Evolutionary conservation across 2,797 vertebrate genomes (phyloP).

Genomic region (Gymnopithys bicolor): DNA sequence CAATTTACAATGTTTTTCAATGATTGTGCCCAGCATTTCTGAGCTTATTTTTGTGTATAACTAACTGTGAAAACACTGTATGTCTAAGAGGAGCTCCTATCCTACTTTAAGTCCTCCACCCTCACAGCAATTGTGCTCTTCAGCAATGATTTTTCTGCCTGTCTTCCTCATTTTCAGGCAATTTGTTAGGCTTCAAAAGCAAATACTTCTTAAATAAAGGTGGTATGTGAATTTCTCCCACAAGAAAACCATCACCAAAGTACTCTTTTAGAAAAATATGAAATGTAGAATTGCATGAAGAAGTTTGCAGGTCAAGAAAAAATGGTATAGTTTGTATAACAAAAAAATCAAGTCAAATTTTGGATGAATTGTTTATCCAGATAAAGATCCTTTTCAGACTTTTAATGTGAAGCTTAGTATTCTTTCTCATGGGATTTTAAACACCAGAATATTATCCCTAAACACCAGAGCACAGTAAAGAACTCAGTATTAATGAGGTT

Average conservation of each 20-base stretch:
- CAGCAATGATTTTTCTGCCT: background rate
- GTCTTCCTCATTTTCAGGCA: background rate
- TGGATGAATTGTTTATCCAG: background rate
- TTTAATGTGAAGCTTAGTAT: background rate
- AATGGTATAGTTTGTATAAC: background rate
- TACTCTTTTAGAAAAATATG: background rate
- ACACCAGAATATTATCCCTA: background rate
- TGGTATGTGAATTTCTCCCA: background rate
- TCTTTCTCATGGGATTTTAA: background rate
- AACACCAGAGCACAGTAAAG: background rate
- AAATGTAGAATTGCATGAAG: background rate
- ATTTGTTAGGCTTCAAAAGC: background rate
- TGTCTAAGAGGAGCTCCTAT: background rate
- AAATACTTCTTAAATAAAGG: background rate
- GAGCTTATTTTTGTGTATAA: background rate
- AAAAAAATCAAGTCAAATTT: background rate
- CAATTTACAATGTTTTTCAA: background rate
- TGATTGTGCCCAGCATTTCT: background rate
- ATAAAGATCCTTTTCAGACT: background rate
- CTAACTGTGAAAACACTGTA: background rate
- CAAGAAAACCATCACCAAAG: background rate
- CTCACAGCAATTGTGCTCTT: background rate
- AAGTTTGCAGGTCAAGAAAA: background rate
- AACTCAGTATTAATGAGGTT: background rate
- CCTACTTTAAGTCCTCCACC: background rate